Conservation (phyloP, 64 coral and sea anemone genomes). For the Stichodactyla helianthus region DNA sequence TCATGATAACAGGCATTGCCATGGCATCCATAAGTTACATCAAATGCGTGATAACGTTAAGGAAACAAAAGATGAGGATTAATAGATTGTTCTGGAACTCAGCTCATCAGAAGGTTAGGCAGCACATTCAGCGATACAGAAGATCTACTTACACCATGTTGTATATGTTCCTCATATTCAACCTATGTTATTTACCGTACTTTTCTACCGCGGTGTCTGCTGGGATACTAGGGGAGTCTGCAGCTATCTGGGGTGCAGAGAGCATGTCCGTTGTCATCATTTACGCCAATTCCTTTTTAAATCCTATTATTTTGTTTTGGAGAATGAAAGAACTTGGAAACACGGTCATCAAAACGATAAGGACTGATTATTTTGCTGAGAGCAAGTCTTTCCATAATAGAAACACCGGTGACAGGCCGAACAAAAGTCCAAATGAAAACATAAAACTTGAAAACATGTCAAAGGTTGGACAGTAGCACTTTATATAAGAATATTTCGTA, state of each 20-base stretch:
- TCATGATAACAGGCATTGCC: not conserved
- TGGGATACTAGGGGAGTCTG: constrained; percentile 10
- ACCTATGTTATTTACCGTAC: constrained; percentile 33
- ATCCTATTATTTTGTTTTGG: constrained; percentile 21
- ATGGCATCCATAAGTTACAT: not conserved
- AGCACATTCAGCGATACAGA: not conserved
- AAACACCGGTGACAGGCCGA: too few relatives aligned
- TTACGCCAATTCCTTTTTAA: not conserved
- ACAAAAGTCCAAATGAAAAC: too few relatives aligned
- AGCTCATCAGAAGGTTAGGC: not conserved
- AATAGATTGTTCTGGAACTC: not conserved
- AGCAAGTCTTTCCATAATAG: too few relatives aligned
- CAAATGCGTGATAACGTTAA: not conserved
- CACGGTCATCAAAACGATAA: not conserved
- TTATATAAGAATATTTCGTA: too few relatives aligned
- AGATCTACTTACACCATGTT: constrained; percentile 25
- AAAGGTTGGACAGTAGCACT: too few relatives aligned
- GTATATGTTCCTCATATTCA: constrained; percentile 24
- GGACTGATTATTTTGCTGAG: too few relatives aligned
- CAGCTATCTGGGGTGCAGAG: constrained; percentile 13
- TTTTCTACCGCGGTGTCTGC: constrained; percentile 16
- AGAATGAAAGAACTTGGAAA: constrained; percentile 16
- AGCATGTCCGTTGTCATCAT: constrained; percentile 8
- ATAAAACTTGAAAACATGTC: too few relatives aligned
- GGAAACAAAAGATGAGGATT: not conserved